Evolutionary conservation across 2,888 invertebrate genomes (phyloP), one percentile per base, ranked within the genome.

Genomic region (Netelia inedita): DNA sequence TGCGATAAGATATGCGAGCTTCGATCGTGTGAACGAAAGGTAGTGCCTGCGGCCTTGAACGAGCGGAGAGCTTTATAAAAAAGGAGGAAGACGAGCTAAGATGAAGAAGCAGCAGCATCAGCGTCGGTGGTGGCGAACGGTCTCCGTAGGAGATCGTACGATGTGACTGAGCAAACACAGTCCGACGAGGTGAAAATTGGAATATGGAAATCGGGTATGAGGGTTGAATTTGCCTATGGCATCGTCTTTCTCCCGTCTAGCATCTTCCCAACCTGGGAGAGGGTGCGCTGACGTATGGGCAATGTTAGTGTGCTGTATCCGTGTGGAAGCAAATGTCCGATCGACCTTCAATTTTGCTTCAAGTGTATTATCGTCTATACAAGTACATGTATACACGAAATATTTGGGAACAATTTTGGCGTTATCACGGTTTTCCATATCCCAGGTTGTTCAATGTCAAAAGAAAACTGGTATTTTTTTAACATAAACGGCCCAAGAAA

Each of bases 161-260:
- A 80, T 79, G 82, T 80, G 83, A 79, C 85, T 84, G 82, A 79
- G 83, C 82, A 86, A 87, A 87, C 85, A 82, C 79, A 79, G 79
- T 78, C 85, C 83, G 82, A 85, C 74, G 82, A 82, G 82, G 82
- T 82, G 87, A 66, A 83, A 87, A 85, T 85, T 85, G 83, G 80
- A 87, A 87, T 82, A 87, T 87, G 87, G 63, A 87, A 87, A 87
- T 87, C 63, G 55, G 68, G 46, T 61, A 53, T 63, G 63, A 82
- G 68, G 73, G 46, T 46, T 19, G 63, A 81, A 78, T 61, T 79
- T 74, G 73, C 71, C 50, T n/a, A 65, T 28, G 50, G 63, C 59
- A 53, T 50, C 61, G 8, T 46, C 43, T 28, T 66, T 61, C 43
- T 14, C 55, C 46, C 21, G 14, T 28, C 14, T 61, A 50, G 63